Conservation (phyloP, 2,888 invertebrate genomes). For the Sarcophaga rosellei region DNA sequence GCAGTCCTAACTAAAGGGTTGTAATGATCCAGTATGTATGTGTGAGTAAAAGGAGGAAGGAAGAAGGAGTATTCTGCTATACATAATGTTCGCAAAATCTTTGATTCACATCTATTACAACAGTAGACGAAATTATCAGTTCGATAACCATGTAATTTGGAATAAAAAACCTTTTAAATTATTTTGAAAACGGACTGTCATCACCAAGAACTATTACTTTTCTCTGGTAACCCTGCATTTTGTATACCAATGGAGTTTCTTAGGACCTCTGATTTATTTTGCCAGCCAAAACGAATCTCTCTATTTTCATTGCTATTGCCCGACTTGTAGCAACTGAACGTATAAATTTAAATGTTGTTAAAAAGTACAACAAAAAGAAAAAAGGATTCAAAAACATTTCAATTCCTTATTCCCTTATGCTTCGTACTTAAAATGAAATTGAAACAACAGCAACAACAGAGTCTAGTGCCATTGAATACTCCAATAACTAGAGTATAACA, state of each 20-base stretch:
- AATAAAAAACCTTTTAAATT: no score
- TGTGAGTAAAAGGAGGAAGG: no score
- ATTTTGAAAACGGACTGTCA: no score
- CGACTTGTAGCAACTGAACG: conserved; percentile 55
- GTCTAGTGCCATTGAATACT: conserved; percentile 19
- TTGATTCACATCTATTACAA: no score
- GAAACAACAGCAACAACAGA: conserved; percentile 45
- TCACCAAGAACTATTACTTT: no score
- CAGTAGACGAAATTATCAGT: no score
- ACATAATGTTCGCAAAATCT: no score
- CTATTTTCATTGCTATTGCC: conserved; percentile 73
- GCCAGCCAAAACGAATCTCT: conserved; percentile 74
- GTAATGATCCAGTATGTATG: no score
- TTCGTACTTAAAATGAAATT: conserved; percentile 47
- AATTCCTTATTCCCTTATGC: not conserved
- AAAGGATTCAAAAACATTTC: conserved; percentile 31
- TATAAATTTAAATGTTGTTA: conserved; percentile 68
- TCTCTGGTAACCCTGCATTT: no score
- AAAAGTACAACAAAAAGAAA: conserved; percentile 9
- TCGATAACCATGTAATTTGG: no score
- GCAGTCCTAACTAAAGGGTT: no score
- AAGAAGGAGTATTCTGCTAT: no score
- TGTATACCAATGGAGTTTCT: conserved; percentile 67
- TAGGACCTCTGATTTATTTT: conserved; percentile 79
- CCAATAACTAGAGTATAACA: conserved; percentile 6